Base-by-base conservation (phyloP, 2,113 vertebrate species). In the Melanerpes formicivorus region DNA sequence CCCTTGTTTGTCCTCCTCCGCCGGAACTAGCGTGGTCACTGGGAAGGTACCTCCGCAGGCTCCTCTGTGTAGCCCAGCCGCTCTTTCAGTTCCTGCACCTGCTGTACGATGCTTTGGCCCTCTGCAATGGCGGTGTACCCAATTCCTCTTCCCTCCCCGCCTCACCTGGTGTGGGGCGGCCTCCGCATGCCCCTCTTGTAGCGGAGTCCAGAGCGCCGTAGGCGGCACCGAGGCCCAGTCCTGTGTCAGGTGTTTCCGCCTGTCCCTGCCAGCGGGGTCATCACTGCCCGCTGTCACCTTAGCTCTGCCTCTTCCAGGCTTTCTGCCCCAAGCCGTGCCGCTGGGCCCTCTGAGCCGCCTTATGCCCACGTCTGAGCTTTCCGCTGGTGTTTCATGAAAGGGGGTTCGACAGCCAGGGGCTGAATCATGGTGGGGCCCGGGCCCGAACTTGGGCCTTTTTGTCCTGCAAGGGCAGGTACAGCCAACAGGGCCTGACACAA, bases 51-150 rank as follows among this genome's bases (percentile, higher is more conserved):
- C 98, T 97, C 98, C 0, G 87, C 93, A 13, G 96, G 44, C 42
- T 97, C 95, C 44, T 71, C 82, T 8, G 90, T 80, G 73, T 94
- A 58, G 73, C 85, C 70, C 50, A 98, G 95, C 58, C 97, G 95
- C 91, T 97, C 91, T 97, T 98, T 97, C 87, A 98, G 90, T 54
- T 94, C 87, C 90, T 90, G 55, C 46, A 98, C 91, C 75, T 94
- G 96, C 90, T 95, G 96, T 65, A 48, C 80, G 21, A 95, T 72
- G 67, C 94, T 93, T 30, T 80, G 44, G n/a, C 79, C 50, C 42
- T 66, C 85, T 26, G 64, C 82, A 86, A 30, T 42, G 7, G 40
- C 32, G 0, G 40, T 15, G 18, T 4, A 5, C n/a, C 14, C 44
- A 2, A 5, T 14, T 22, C 21, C 19, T 17, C 40, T 1, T 10